Percentiles rank a stretch among this genome's conserved stretches.
These are phyloP conservation scores for Passer domesticus DNA, from an alignment of 2,113 vertebrate genomes.

Conservation along the genomic window DNA sequence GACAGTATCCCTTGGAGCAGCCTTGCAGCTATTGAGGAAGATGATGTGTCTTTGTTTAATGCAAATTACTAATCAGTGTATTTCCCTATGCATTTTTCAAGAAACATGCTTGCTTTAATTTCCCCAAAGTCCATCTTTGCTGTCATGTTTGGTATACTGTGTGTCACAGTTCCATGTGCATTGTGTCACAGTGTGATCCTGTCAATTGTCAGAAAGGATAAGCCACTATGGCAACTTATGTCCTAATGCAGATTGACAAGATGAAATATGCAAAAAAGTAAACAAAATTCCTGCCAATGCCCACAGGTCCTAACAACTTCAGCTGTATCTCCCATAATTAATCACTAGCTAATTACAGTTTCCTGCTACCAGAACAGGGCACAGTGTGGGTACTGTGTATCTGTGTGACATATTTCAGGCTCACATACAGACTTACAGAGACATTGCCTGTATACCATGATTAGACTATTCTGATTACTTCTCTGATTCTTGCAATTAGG, in stretches of 20 bases:
- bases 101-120: background rate
- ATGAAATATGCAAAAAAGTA: background rate
- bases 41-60: background rate
- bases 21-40: background rate
- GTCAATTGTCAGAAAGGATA: background rate
- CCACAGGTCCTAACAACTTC: background rate
- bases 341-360: background rate
- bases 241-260: constrained; percentile 9
- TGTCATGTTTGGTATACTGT: background rate
- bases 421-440: background rate
- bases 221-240: background rate
- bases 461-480: background rate
- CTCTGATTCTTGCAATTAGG: background rate
- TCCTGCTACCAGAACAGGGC: background rate
- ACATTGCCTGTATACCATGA: background rate
- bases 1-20: background rate
- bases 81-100: background rate
- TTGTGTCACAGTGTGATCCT: background rate
- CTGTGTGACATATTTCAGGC: background rate
- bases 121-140: background rate
- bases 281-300: background rate
- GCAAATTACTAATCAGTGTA: background rate
- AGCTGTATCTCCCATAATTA: background rate
- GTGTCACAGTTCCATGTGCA: background rate
- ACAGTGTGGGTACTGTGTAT: background rate